A percentile compares a stretch with the other conserved stretches of the same genome.
Conservation (phyloP, 2,888 invertebrate species). For the Eupithecia inturbata region DNA sequence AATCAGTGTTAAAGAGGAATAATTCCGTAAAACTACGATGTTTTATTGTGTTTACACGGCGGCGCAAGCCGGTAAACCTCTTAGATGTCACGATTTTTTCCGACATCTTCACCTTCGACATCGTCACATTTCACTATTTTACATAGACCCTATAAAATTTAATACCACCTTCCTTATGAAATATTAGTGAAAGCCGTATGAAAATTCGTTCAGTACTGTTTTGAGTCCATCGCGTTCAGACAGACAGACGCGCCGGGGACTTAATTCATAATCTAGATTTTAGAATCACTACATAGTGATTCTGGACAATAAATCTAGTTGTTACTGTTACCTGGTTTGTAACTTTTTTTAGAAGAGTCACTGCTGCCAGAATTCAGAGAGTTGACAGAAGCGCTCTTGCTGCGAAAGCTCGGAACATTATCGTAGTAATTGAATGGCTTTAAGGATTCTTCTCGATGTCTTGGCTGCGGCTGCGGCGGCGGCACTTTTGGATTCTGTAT, state of each 20-base stretch:
- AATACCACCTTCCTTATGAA: too few relatives aligned
- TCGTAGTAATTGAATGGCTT: constrained; percentile 54
- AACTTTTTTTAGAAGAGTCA: constrained; percentile 53
- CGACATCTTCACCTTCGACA: too few relatives aligned
- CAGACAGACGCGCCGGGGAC: too few relatives aligned
- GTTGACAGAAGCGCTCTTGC: constrained; percentile 67
- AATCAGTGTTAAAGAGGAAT: too few relatives aligned
- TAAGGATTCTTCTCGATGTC: constrained; percentile 38
- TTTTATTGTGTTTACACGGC: too few relatives aligned
- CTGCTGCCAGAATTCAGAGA: constrained; percentile 70
- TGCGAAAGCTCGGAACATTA: constrained; percentile 64
- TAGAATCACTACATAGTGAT: too few relatives aligned
- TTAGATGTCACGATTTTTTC: too few relatives aligned
- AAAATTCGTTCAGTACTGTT: background rate
- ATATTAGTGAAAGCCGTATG: background rate
- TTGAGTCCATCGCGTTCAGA: background rate
- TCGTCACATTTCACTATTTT: too few relatives aligned
- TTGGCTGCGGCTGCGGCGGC: constrained; percentile 37
- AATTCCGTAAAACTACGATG: too few relatives aligned
- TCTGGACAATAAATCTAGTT: background rate
- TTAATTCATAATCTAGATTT: too few relatives aligned
- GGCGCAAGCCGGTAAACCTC: too few relatives aligned
- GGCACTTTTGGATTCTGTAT: constrained; percentile 36
- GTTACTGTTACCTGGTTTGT: constrained; percentile 39
- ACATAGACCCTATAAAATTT: too few relatives aligned